Conservation (phyloP, 1,140 invertebrate genomes). For the Drosophila triauraria region DNA sequence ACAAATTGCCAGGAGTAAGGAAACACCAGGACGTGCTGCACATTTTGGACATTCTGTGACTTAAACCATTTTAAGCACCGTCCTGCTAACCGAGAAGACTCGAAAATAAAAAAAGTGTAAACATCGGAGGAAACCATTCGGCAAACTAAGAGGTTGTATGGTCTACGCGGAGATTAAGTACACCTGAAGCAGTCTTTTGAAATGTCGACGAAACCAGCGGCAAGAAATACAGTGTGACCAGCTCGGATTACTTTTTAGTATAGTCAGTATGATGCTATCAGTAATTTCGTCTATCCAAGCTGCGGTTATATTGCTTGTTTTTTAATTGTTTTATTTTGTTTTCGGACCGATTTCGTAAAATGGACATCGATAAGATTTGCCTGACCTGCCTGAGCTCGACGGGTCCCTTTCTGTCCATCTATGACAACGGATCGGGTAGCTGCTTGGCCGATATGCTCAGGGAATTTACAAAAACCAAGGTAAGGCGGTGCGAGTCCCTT, state of each 20-base stretch:
- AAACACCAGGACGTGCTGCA: no score
- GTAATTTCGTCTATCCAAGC: background rate
- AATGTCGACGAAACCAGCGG: background rate
- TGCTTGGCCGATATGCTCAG: slow-evolving; percentile 76
- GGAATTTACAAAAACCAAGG: slow-evolving; percentile 71
- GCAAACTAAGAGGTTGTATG: no score
- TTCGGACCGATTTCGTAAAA: slow-evolving; percentile 29
- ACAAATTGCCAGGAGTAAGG: no score
- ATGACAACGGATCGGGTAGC: slow-evolving; percentile 60
- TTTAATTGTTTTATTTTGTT: slow-evolving; percentile 34
- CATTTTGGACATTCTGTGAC: no score
- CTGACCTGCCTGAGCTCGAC: slow-evolving; percentile 68
- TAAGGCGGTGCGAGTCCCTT: slow-evolving; percentile 9
- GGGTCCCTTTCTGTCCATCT: slow-evolving; percentile 75
- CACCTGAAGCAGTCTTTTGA: no score
- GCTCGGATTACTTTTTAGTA: background rate
- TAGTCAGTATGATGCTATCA: background rate
- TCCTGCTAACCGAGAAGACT: no score
- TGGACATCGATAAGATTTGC: slow-evolving; percentile 83
- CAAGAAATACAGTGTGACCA: background rate
- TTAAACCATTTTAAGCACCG: no score
- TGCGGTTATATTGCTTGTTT: slow-evolving; percentile 14
- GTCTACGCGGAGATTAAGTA: no score
- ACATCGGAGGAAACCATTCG: no score
- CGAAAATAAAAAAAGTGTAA: no score